Evolutionary conservation across 2,797 vertebrate genomes (phyloP).

Genomic region (Gephyroberyx darwinii): DNA sequence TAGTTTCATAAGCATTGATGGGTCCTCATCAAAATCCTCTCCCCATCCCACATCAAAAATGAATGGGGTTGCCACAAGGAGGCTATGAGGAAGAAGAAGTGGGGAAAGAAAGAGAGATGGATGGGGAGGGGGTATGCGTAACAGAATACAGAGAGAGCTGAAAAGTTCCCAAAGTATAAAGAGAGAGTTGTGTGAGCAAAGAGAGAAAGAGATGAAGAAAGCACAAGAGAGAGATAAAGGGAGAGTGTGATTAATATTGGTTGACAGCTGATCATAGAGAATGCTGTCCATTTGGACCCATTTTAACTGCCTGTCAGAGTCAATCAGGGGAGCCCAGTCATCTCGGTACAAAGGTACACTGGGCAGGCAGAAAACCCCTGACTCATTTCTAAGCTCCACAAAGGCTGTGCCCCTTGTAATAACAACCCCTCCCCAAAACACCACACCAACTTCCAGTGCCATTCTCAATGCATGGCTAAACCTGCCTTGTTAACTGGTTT

Average conservation of each 20-base stretch:
- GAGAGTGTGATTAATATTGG: constrained; percentile 76
- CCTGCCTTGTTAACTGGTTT: constrained; percentile 42
- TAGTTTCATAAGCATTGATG: constrained; percentile 64
- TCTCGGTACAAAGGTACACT: constrained; percentile 78
- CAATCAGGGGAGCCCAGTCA: constrained; percentile 80
- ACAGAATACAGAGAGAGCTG: constrained; percentile 34
- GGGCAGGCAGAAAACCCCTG: constrained; percentile 72
- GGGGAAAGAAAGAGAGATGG: constrained; percentile 30
- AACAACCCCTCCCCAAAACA: constrained; percentile 58
- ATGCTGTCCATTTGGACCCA: constrained; percentile 80
- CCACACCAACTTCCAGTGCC: constrained; percentile 43
- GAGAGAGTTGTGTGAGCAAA: constrained; percentile 58
- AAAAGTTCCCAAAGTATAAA: constrained; percentile 50
- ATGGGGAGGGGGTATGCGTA: background rate
- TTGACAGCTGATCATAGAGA: constrained; percentile 86
- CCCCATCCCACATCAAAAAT: constrained; percentile 58
- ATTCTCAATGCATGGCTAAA: constrained; percentile 54
- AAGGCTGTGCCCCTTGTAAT: constrained; percentile 68
- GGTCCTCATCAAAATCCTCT: constrained; percentile 60
- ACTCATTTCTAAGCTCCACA: constrained; percentile 70
- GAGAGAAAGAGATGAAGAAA: constrained; percentile 56
- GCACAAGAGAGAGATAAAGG: constrained; percentile 72
- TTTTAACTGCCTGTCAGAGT: constrained; percentile 83
- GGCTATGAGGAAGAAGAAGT: constrained; percentile 15
- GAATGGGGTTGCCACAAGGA: constrained; percentile 32